Evolutionary conservation across 2,113 vertebrate species (phyloP).

Genomic region (Opisthocomus hoazin): DNA sequence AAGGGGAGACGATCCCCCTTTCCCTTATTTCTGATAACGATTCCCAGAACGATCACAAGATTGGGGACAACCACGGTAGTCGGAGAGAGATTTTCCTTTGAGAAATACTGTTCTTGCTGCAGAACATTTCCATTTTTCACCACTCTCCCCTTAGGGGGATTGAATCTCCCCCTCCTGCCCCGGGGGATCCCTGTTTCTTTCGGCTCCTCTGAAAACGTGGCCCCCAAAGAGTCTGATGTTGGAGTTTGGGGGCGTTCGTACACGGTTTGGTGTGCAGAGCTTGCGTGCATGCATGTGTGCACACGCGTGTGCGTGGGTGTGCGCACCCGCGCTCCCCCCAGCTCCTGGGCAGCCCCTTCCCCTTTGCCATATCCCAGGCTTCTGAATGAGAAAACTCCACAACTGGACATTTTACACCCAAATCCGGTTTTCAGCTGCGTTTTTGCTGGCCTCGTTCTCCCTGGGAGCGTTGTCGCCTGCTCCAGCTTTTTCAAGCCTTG

Average conservation of each 20-base stretch:
- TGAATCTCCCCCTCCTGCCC: background rate
- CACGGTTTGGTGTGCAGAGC: rapidly evolving
- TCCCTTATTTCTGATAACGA: background rate
- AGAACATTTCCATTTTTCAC: background rate
- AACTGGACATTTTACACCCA: background rate
- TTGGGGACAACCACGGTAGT: rapidly evolving
- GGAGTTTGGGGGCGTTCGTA: background rate
- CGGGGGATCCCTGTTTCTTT: background rate
- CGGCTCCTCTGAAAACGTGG: background rate
- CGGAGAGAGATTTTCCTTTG: background rate
- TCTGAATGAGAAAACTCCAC: background rate
- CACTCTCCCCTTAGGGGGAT: background rate
- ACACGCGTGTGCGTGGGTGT: rapidly evolving
- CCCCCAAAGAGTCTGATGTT: rapidly evolving
- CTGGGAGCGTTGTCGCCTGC: rapidly evolving
- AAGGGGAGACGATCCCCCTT: background rate
- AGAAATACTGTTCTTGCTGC: background rate
- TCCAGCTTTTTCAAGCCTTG: background rate
- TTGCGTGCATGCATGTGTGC: too few relatives aligned
- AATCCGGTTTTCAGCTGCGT: background rate
- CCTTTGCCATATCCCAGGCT: background rate
- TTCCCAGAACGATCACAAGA: background rate
- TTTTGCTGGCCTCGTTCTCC: background rate
- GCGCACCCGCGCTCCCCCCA: background rate
- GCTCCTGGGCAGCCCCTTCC: background rate